Base-by-base conservation (phyloP, 2,113 vertebrate genomes). In the Buteo buteo region DNA sequence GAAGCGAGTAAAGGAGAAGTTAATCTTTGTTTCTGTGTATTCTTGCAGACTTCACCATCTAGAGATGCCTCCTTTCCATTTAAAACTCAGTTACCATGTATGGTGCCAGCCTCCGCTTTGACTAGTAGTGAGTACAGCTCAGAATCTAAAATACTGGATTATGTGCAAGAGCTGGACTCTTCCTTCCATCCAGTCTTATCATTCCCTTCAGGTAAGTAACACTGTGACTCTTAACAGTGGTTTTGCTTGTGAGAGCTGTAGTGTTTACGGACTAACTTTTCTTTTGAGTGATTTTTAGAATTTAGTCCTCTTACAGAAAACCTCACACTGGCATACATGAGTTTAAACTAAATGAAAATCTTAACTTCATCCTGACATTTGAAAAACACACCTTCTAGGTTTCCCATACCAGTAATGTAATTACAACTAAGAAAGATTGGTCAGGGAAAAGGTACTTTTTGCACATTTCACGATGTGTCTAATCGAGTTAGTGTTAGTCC, bases 141-240 rank as follows among this genome's bases (percentile, higher is more conserved):
- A 12, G 87, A 95, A 79, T 96, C 96, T 76, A 95, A 89, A 59
- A 83, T 97, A 47, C 57, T 97, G 36, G 96, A 97, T 84, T 97
- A 97, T 16, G 96, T 98, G 59, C 96, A 97, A 88, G 96, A 98
- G 87, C 44, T 98, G 92, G 98, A 98, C 73, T 96, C 97, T 62
- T 98, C 97, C 88, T 97, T 98, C 83, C 98, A 98, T 76, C 94
- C 98, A 10, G 96, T 98, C 47, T 78, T 98, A 14, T 98, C 98
- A 74, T 94, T 98, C 82, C 98, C 98, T 65, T 98, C 98, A 97
- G 99, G 99, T 99, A 98, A 94, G 97, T 45, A 59, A 52, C 17
- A 6, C 34, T 9, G 4, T 64, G 72, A 19, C 36, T 57, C 20
- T 58, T 66, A 40, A 13, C 40, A 54, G 29, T 64, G 34, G 10